Percentiles rank a stretch among this genome's conserved stretches.
These are phyloP conservation scores for Brachycybe producta DNA, from an alignment of 2,888 invertebrate genomes.

Conservation along the genomic window DNA sequence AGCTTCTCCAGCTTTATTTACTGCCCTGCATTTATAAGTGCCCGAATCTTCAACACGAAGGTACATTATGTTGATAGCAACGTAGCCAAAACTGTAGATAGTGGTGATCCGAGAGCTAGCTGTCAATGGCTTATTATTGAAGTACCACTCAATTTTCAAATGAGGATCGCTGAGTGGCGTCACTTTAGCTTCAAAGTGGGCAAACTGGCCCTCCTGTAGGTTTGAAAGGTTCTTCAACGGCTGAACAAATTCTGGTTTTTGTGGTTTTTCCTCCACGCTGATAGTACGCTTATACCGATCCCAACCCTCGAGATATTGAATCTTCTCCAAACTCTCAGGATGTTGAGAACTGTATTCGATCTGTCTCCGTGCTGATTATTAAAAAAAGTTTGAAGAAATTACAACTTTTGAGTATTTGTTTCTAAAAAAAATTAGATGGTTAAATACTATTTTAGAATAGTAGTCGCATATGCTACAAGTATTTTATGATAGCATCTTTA, in stretches of 20 bases:
- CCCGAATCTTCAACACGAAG: slow-evolving; percentile 97
- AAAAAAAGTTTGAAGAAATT: slow-evolving; percentile 9
- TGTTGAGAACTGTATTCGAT: slow-evolving; percentile 81
- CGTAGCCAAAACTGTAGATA: slow-evolving; percentile 98
- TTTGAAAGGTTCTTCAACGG: slow-evolving; percentile 74
- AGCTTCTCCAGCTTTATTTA: slow-evolving; percentile 81
- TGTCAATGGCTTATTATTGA: slow-evolving; percentile 74
- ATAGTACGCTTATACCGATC: slow-evolving; percentile 56
- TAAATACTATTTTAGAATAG: slow-evolving; percentile 20
- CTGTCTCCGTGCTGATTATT: slow-evolving; percentile 49
- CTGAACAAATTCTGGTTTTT: slow-evolving; percentile 75
- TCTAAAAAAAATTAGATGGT: not conserved
- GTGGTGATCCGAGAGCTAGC: slow-evolving; percentile 94
- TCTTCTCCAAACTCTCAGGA: slow-evolving; percentile 79
- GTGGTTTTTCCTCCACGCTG: slow-evolving; percentile 58
- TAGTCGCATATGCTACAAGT: no score
- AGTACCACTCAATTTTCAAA: slow-evolving; percentile 80
- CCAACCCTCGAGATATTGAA: slow-evolving; percentile 71
- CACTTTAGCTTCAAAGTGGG: slow-evolving; percentile 83
- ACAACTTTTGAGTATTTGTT: no score
- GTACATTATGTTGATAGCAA: slow-evolving; percentile 96
- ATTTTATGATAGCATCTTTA: no score
- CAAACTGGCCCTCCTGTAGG: slow-evolving; percentile 77
- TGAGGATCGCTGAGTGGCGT: slow-evolving; percentile 84
- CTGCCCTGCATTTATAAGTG: slow-evolving; percentile 80